Percentiles rank a stretch among this genome's conserved stretches.
Evolutionary conservation across 2,797 vertebrate species (phyloP).

Genomic region (Ctenosaura bakeri): DNA sequence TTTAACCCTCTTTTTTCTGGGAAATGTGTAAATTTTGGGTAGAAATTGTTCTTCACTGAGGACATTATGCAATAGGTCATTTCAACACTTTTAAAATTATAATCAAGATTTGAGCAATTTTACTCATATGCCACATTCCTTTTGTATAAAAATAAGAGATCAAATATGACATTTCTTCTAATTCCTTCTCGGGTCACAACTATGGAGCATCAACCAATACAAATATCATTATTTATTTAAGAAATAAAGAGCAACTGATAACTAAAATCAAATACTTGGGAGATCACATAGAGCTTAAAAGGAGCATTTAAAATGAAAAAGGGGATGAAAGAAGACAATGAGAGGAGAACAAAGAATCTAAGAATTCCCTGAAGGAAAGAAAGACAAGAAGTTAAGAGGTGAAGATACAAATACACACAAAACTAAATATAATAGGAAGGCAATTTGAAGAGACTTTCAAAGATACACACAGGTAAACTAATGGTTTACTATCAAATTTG

Average conservation of each 20-base stretch:
- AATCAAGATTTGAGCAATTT: neutral
- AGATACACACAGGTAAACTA: neutral
- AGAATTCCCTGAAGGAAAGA: neutral
- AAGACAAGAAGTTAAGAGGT: neutral
- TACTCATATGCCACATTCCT: neutral
- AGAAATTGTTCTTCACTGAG: neutral
- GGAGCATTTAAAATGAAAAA: neutral
- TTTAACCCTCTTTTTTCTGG: neutral
- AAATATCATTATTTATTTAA: neutral
- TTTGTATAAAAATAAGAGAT: neutral
- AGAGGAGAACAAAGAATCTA: too few species aligned
- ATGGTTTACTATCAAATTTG: neutral
- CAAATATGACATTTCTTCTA: neutral
- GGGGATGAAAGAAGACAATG: neutral
- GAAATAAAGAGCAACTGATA: neutral
- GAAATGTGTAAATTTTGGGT: conserved; percentile 6
- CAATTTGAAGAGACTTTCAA: neutral
- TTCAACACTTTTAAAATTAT: conserved; percentile 11
- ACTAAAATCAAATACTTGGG: neutral
- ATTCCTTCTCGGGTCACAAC: neutral
- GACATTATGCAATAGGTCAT: conserved; percentile 1
- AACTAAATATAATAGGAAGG: neutral
- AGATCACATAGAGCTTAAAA: neutral
- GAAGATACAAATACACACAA: neutral
- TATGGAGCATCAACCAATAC: neutral